Percentiles rank a stretch among this genome's conserved stretches.
phyloP scores from a whole-genome alignment of 2,113 vertebrate genomes.

The Nothoprocta perdicaria region DNA sequence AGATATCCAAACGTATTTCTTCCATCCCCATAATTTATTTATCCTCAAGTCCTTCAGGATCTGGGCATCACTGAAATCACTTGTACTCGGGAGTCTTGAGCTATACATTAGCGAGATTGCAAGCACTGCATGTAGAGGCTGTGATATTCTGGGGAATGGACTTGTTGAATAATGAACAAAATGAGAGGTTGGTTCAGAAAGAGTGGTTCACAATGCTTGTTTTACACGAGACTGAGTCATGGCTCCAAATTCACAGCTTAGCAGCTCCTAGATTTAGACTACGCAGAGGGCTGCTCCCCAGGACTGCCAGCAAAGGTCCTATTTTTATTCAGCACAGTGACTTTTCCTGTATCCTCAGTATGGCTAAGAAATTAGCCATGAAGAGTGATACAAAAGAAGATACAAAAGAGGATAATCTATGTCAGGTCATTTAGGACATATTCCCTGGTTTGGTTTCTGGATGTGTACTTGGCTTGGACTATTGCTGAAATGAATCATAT shows the following conservation, averaged over 20 bases:
- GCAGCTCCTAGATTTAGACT: not conserved
- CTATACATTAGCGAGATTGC: fast-evolving
- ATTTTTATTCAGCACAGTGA: not conserved
- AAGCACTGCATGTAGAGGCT: not conserved
- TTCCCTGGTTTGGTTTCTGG: not conserved
- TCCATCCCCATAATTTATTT: fast-evolving
- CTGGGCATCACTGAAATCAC: not conserved
- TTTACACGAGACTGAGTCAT: fast-evolving
- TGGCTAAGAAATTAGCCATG: not conserved
- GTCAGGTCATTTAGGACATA: not conserved
- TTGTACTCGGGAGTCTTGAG: fast-evolving
- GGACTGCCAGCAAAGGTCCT: not conserved
- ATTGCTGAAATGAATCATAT: not conserved
- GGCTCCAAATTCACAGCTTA: not conserved
- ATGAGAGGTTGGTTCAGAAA: not conserved
- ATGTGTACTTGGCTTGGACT: not conserved
- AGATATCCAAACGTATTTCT: not conserved
- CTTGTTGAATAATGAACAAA: fast-evolving
- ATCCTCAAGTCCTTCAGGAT: not conserved
- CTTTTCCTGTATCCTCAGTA: not conserved
- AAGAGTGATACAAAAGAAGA: not conserved
- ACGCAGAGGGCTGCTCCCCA: not conserved
- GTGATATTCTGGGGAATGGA: not conserved
- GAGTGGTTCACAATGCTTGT: not conserved
- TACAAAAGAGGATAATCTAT: too few relatives aligned